Percentiles rank a stretch among this genome's conserved stretches.
Evolutionary conservation across 2,113 vertebrate genomes (phyloP).

Genomic region (Hemiscyllium ocellatum): DNA sequence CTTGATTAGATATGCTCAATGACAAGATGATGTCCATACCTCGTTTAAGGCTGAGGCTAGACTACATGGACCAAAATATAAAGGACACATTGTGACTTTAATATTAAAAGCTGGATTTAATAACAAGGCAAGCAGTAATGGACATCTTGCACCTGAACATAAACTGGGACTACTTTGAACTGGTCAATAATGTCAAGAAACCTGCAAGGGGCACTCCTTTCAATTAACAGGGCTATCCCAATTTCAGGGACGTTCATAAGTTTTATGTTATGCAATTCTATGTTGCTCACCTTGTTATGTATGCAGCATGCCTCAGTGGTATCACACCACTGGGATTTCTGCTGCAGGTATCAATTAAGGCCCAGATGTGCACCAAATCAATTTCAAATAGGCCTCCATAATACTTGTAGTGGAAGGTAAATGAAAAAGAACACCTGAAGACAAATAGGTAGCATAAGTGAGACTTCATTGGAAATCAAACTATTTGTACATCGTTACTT

Average conservation of each 20-base stretch:
- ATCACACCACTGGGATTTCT: not conserved
- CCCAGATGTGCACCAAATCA: no score
- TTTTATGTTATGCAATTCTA: no score
- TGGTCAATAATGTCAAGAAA: not conserved
- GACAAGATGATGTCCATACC: not conserved
- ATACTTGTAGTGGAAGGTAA: no score
- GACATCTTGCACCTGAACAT: not conserved
- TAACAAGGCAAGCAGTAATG: not conserved
- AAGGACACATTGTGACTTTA: not conserved
- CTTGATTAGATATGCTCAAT: not conserved
- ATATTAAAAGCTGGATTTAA: not conserved
- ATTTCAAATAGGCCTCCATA: no score
- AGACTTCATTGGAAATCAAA: no score
- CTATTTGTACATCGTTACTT: no score
- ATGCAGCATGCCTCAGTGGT: no score
- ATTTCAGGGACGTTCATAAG: no score
- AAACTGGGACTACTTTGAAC: not conserved
- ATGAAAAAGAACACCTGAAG: no score
- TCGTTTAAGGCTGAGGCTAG: not conserved
- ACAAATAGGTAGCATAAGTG: no score
- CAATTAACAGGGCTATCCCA: not conserved
- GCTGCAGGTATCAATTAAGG: no score
- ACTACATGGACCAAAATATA: not conserved
- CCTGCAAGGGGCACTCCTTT: not conserved
- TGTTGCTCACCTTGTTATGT: no score